These are phyloP conservation scores for Mola mola DNA, from an alignment of 2,113 vertebrate species.

Conservation along the genomic window DNA sequence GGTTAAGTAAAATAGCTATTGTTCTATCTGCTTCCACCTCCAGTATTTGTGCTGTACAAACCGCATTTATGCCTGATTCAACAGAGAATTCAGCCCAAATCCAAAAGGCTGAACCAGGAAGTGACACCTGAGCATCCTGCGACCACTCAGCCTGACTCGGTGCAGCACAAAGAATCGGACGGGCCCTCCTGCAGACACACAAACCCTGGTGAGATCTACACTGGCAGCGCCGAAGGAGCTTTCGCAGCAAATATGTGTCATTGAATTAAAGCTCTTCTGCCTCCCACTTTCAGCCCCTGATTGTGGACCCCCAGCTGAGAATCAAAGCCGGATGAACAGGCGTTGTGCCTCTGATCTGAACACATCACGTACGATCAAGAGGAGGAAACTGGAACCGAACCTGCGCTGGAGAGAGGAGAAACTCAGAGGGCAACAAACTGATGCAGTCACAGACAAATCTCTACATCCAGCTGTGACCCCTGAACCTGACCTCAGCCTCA, in stretches of 20 bases:
- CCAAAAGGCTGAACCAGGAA: slow-evolving; percentile 84
- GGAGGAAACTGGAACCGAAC: slow-evolving; percentile 78
- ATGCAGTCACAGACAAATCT: slow-evolving; percentile 79
- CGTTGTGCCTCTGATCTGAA: slow-evolving; percentile 6
- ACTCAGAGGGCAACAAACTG: slow-evolving; percentile 68
- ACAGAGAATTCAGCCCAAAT: slow-evolving; percentile 90
- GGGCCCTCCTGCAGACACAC: slow-evolving; percentile 83
- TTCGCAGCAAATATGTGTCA: too few species aligned
- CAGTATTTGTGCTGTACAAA: not conserved
- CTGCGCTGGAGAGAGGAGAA: slow-evolving; percentile 71
- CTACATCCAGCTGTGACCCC: slow-evolving; percentile 74
- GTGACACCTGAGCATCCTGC: slow-evolving; percentile 84
- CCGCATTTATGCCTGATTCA: slow-evolving; percentile 48
- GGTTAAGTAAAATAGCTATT: too few species aligned
- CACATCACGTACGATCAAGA: not conserved
- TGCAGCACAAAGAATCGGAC: slow-evolving; percentile 84
- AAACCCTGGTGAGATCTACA: slow-evolving; percentile 81
- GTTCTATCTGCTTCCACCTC: too few species aligned
- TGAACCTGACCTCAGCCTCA: slow-evolving; percentile 69
- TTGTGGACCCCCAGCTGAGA: slow-evolving; percentile 70
- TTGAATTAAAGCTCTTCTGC: not conserved
- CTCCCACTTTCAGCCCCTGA: slow-evolving; percentile 80
- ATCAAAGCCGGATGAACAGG: slow-evolving; percentile 74
- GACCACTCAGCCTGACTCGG: slow-evolving; percentile 81
- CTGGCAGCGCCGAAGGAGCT: not conserved